Conservation (phyloP, 2,113 vertebrate genomes). For the Dromiciops gliroides region DNA sequence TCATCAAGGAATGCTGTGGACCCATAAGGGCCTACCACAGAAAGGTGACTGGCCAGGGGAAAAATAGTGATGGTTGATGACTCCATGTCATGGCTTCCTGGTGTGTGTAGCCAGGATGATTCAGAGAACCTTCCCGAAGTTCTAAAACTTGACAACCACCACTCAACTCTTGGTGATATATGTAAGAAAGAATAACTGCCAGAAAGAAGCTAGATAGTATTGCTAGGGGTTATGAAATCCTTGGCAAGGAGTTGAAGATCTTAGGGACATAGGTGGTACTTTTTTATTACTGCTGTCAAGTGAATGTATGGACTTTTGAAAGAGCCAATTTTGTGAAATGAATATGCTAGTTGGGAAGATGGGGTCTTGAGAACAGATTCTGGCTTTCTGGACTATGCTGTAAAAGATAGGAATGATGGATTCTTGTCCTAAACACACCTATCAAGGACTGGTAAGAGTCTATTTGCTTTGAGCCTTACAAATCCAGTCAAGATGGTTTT, state of each 20-base stretch:
- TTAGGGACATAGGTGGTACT: too few species aligned
- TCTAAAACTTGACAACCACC: too few species aligned
- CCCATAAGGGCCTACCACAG: not conserved
- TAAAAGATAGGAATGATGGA: not conserved
- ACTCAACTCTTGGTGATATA: not conserved
- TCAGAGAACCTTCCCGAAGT: not conserved
- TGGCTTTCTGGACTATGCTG: not conserved
- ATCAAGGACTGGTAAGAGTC: not conserved
- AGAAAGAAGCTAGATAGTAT: not conserved
- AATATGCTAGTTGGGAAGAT: not conserved
- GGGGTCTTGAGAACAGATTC: not conserved
- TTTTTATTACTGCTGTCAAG: not conserved
- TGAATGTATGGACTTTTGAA: not conserved
- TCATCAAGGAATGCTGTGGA: not conserved
- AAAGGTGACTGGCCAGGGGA: not conserved
- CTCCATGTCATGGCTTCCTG: not conserved
- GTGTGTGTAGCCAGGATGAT: not conserved
- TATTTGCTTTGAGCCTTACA: not conserved
- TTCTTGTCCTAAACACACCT: not conserved
- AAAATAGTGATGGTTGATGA: not conserved
- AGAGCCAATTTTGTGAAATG: not conserved
- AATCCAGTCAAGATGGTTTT: not conserved
- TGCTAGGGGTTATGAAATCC: not conserved
- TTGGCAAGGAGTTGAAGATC: not conserved
- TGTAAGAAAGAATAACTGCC: not conserved